Evolutionary conservation across 30 jellyfish, hydroid and myxozoan genomes (phyloP).

Genomic region (Mastigias papua): DNA sequence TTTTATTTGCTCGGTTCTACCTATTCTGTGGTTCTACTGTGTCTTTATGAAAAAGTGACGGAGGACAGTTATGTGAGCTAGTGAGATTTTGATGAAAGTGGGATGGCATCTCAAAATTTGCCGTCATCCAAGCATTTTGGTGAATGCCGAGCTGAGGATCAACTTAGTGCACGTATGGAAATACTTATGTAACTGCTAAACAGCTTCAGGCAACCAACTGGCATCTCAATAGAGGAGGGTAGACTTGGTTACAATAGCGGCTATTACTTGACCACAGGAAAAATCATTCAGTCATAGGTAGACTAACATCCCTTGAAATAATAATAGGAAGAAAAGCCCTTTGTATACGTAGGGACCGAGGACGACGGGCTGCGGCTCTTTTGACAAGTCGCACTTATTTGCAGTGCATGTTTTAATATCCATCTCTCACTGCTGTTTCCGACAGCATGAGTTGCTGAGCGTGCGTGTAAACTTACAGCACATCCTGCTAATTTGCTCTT

Average conservation of each 20-base stretch:
- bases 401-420: conserved; percentile 19
- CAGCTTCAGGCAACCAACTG: no score
- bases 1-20: no score
- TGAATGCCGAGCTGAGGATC: no score
- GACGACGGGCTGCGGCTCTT: conserved; percentile 69
- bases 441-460: conserved; percentile 45
- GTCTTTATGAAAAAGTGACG: no score
- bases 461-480: not conserved
- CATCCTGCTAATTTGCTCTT: not conserved
- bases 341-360: conserved; percentile 21
- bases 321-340: conserved; percentile 9
- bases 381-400: not conserved
- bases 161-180: no score
- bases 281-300: not conserved
- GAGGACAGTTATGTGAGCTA: no score
- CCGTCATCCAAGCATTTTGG: no score
- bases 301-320: not conserved
- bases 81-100: no score
- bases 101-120: no score
- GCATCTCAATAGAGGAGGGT: no score
- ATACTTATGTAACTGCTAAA: no score
- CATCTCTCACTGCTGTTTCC: conserved; percentile 60
- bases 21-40: no score
- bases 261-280: not conserved
- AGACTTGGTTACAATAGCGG: not conserved